phyloP scores from a whole-genome alignment of 2,797 vertebrate species.

The Acridotheres tristis region DNA sequence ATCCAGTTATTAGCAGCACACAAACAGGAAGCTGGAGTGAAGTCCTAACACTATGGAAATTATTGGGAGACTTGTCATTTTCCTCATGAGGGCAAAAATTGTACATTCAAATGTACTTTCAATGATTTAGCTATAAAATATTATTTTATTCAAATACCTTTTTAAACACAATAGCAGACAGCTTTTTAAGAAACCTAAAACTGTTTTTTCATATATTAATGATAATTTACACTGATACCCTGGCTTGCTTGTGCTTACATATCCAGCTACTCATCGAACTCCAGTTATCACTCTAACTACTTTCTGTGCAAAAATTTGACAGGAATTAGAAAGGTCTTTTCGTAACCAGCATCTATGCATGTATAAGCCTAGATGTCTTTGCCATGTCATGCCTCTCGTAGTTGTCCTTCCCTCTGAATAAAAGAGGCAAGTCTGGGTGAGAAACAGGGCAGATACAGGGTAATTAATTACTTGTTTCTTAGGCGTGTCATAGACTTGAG shows the following conservation, averaged over 20 bases:
- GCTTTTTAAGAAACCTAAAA: neutral
- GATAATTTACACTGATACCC: neutral
- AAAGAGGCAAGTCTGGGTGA: neutral
- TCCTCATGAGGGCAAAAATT: neutral
- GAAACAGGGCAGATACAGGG: neutral
- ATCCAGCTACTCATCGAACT: neutral
- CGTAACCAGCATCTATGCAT: neutral
- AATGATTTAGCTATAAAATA: neutral
- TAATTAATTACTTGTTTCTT: neutral
- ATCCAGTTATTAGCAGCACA: neutral
- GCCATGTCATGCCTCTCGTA: neutral
- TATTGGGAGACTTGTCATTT: neutral
- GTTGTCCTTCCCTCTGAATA: neutral
- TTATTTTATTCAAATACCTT: neutral
- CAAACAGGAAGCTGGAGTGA: neutral
- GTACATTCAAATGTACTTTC: neutral
- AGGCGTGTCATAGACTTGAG: neutral
- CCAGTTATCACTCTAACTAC: neutral
- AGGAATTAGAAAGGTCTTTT: neutral
- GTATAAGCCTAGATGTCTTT: neutral
- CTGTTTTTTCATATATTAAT: neutral
- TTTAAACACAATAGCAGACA: neutral
- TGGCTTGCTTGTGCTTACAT: neutral
- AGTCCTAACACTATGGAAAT: neutral
- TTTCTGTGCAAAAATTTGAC: neutral